Conservation (phyloP, 1,140 invertebrate genomes). For the Himalopsyche phryganea region DNA sequence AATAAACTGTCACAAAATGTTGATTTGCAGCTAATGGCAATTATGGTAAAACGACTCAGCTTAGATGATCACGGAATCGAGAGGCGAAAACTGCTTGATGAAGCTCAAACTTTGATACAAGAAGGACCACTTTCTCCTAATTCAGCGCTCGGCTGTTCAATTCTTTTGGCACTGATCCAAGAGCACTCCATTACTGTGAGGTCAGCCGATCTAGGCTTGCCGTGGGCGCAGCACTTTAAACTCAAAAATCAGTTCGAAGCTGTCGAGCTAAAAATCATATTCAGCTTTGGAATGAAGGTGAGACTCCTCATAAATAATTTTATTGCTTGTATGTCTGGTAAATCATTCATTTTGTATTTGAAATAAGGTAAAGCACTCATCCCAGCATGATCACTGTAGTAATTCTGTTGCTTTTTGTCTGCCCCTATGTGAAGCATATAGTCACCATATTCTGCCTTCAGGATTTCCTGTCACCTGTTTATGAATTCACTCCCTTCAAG, state of each 20-base stretch:
- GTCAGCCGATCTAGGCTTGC: slow-evolving; percentile 78
- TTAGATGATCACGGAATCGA: slow-evolving; percentile 68
- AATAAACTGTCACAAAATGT: too few relatives aligned
- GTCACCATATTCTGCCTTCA: too few relatives aligned
- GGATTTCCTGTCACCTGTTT: too few relatives aligned
- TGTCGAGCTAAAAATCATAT: slow-evolving; percentile 74
- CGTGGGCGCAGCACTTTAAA: slow-evolving; percentile 82
- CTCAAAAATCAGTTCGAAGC: slow-evolving; percentile 83
- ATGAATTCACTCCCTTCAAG: too few relatives aligned
- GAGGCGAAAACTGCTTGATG: slow-evolving; percentile 64
- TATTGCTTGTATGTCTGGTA: too few relatives aligned
- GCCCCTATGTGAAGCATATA: too few relatives aligned
- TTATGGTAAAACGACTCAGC: slow-evolving; percentile 80
- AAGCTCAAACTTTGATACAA: slow-evolving; percentile 67
- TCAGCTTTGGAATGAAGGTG: slow-evolving; percentile 46
- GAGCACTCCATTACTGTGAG: slow-evolving; percentile 84
- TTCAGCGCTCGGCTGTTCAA: slow-evolving; percentile 64
- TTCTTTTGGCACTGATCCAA: slow-evolving; percentile 78
- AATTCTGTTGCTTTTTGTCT: too few relatives aligned
- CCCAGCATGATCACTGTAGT: neutral
- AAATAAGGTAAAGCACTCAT: neutral
- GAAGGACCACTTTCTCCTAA: slow-evolving; percentile 3
- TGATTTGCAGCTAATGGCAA: slow-evolving; percentile 70
- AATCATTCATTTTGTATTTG: neutral
- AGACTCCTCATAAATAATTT: too few relatives aligned